Evolutionary conservation across 2,888 invertebrate genomes (phyloP), one percentile per base, ranked within the genome.

Genomic region (Pycnomerus fuliginosus): DNA sequence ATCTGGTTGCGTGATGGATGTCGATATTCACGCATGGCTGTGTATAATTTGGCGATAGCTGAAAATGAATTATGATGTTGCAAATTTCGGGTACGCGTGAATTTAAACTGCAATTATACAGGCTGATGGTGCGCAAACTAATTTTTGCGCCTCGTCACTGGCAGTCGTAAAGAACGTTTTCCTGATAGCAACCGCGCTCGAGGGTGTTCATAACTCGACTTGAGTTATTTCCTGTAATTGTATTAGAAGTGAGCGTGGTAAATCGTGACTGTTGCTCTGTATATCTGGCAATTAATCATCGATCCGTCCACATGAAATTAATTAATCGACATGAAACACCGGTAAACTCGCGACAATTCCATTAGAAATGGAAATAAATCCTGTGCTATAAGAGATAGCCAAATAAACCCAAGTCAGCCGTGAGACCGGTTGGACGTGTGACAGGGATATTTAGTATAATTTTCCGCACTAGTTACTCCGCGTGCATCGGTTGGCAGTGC

Each of bases 1-100:
- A 37, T 43, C 48, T 33, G 32, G 25, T 10, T 27, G 10, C 36
- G 31, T 45, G 45, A 45, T 45, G 45, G 39, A 45, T 45, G 45
- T 30, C 35, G 27, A 12, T 27, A 28, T 41, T 33, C 41, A 54
- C 54, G 51, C 50, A 54, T 44, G 52, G 41, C 48, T 49, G 29
- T 48, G 50, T 50, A n/a, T n/a, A 59, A 59, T 57, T 56, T 57
- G 43, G 33, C 40, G 46, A 50, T 55, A 51, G 55, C 51, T 42
- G 53, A 53, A 41, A 53, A 56, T 61, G 58, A 61, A 58, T 58
- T 61, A 61, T 60, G 61, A 60, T 56, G 58, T 56, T 60, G 61
- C 60, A 58, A 58, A 61, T 58, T 60, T 60, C 43, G 46, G 50
- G 51, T 50, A 51, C 44, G 53, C 45, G 52, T 34, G 50, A 52